These are phyloP conservation scores for Drosophila arawakana DNA, from an alignment of 1,140 invertebrate genomes.

Conservation along the genomic window DNA sequence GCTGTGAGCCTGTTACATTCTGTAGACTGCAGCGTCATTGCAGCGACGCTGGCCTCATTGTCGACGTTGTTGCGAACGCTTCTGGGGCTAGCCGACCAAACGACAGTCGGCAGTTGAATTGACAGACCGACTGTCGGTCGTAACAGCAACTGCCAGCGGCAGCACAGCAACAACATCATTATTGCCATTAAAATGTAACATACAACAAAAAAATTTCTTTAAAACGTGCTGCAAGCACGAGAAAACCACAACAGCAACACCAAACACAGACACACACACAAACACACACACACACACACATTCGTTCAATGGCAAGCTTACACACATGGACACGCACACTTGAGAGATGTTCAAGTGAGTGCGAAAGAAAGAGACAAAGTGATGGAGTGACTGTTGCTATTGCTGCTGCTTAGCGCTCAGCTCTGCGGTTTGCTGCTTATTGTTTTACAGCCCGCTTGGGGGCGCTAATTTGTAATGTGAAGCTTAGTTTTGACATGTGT, in stretches of 20 bases:
- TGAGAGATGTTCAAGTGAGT: constrained; percentile 17
- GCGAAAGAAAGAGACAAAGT: constrained; percentile 23
- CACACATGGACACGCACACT: constrained; percentile 16
- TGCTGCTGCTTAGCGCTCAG: constrained; percentile 6
- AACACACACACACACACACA: constrained; percentile 21
- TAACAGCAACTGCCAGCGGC: constrained; percentile 25
- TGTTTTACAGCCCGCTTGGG: constrained; percentile 73
- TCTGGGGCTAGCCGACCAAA: not conserved
- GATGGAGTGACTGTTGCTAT: constrained; percentile 10
- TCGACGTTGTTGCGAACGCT: constrained; percentile 14
- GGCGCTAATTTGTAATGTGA: constrained; percentile 76
- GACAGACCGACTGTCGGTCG: not conserved
- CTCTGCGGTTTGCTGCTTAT: constrained; percentile 61
- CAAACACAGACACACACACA: constrained; percentile 12
- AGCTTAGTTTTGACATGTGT: constrained; percentile 46
- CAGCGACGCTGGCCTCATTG: constrained; percentile 56
- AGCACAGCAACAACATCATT: constrained; percentile 30
- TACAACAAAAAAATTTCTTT: constrained; percentile 30
- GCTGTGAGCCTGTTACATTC: constrained; percentile 78
- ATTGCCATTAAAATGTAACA: constrained; percentile 57
- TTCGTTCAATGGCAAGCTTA: no score
- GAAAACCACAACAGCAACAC: constrained; percentile 51
- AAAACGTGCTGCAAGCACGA: constrained; percentile 64
- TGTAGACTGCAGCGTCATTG: constrained; percentile 84
- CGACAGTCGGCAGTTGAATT: no score